Base-by-base conservation (phyloP, 2,797 vertebrate genomes). In the Eleutherodactylus coqui region DNA sequence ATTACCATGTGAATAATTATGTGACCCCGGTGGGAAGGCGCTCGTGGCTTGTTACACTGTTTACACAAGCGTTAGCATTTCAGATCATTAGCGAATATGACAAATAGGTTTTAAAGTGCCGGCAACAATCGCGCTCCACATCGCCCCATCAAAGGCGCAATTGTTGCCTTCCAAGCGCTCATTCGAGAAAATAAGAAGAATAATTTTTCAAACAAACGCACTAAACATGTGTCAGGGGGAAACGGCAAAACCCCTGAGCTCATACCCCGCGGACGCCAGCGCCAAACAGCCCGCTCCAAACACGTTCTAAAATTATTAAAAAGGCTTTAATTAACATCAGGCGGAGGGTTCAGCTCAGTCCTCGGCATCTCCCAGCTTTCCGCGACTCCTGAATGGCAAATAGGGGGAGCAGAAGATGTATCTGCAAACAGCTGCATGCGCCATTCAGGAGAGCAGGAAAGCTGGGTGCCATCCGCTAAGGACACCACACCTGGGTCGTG, bases 1-100 rank as follows among this genome's bases (percentile, higher is more conserved):
- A 83, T 86, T 83, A 78, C 53, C n/a, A 60, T 72, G 60, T 83
- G 85, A 86, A 83, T 86, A 83, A 86, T 86, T 70, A 60, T 29
- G 85, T 78, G 73, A 14, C 14, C 67, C 82, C 38, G 75, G 45
- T 77, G 85, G 80, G 62, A 70, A 58, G 70, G n/a, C 24, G 60
- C 49, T 78, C 21, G n/a, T 29, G 85, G 79, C 47, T 82, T 45
- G 36, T 86, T 70, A 36, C 60, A 27, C 62, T 78, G 73, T 82
- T 86, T 83, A 83, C 36, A 60, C n/a, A 36, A 86, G 67, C 60
- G 62, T 78, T 72, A 70, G 73, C 73, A 53, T 83, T 83, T 55
- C 38, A 29, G 60, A 77, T 86, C 85, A 83, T 86, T 86, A 83
- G 85, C 73, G 82, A 70, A 83, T 72, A 86, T 83, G 85, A 86